These are phyloP conservation scores for Macrosiphum euphorbiae DNA, from an alignment of 2,888 invertebrate genomes.

Conservation along the genomic window DNA sequence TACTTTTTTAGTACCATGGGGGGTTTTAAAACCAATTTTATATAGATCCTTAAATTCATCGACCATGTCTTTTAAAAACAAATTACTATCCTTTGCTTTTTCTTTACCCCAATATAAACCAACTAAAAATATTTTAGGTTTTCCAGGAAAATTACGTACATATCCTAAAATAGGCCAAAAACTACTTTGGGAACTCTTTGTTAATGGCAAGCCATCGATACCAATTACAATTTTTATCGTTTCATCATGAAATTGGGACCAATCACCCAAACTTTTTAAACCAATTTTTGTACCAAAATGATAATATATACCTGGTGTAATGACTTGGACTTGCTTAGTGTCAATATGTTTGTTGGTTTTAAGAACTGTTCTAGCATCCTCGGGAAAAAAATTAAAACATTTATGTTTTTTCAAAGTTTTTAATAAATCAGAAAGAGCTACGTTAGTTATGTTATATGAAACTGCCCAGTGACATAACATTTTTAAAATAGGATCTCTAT, in stretches of 20 bases:
- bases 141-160: background rate
- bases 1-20: too few relatives aligned
- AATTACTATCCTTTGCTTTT: too few relatives aligned
- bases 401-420: conserved; percentile 9
- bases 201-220: background rate
- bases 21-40: background rate
- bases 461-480: background rate
- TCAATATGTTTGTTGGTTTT: conserved; percentile 7
- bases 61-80: background rate
- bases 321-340: background rate
- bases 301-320: conserved; percentile 25
- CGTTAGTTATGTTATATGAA: background rate
- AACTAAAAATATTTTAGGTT: background rate
- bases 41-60: background rate
- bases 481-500: conserved; percentile 6
- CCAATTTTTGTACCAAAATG: conserved; percentile 15
- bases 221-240: background rate
- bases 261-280: conserved; percentile 8
- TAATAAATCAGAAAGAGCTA: background rate
- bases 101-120: background rate
- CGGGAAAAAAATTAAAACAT: background rate
- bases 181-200: background rate
- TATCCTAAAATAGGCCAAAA: conserved; percentile 29
- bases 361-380: background rate
- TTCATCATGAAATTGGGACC: background rate